Evolutionary conservation across 1,140 invertebrate genomes (phyloP).

Genomic region (Eubasilissa regina): DNA sequence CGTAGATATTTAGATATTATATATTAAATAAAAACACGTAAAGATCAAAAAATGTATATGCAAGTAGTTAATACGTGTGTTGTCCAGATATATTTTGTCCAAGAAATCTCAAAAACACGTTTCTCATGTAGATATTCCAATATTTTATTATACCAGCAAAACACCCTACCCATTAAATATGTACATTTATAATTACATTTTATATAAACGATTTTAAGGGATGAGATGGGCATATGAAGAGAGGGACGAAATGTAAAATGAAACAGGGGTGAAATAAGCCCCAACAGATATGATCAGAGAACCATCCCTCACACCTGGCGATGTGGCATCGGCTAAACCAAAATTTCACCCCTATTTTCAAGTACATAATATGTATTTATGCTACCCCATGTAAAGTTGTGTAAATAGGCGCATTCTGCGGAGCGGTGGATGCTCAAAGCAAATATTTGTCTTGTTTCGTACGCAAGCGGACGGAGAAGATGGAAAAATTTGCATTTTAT

Average conservation of each 20-base stretch:
- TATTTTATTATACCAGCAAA: too few relatives aligned
- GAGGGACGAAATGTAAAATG: constrained; percentile 26
- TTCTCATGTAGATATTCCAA: too few relatives aligned
- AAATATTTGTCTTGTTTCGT: constrained; percentile 35
- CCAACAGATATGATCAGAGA: constrained; percentile 34
- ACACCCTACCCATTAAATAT: constrained; percentile 26
- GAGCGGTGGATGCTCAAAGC: neutral
- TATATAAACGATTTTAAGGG: constrained; percentile 33
- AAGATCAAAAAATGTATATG: too few relatives aligned
- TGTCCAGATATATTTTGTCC: too few relatives aligned
- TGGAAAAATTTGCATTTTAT: neutral
- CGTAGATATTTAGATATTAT: too few relatives aligned
- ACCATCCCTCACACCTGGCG: constrained; percentile 30
- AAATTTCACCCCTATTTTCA: constrained; percentile 41
- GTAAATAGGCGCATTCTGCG: constrained; percentile 24
- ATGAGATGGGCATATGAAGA: neutral
- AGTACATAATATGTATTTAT: constrained; percentile 37
- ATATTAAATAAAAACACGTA: too few relatives aligned
- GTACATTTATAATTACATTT: constrained; percentile 42
- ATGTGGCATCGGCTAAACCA: constrained; percentile 38
- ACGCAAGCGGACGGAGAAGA: neutral
- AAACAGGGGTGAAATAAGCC: constrained; percentile 41
- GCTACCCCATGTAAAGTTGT: constrained; percentile 30
- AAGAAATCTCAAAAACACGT: too few relatives aligned
- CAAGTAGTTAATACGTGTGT: too few relatives aligned